Evolutionary conservation across 2,113 vertebrate genomes (phyloP), one percentile per base, ranked within the genome.

Genomic region (Bufo gargarizans): DNA sequence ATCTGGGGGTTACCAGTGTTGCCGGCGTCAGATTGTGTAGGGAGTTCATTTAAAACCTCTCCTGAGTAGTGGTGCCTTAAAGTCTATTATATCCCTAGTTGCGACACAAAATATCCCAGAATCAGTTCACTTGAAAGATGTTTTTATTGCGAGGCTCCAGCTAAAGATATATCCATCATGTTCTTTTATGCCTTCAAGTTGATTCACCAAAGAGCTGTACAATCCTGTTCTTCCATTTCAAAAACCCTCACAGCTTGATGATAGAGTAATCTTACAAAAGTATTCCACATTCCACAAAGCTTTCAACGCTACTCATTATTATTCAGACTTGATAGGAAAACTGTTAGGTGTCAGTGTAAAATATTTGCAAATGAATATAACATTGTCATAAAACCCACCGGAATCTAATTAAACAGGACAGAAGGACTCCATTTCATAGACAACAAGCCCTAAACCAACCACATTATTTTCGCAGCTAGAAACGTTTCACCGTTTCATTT

Each of bases 361-460:
- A 65, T 76, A 86, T 86, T 86, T 86, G 33, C 85, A 65, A 86
- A 65, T 65, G 85, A 65, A 77, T 77, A 76, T 59, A 61, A 86
- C 45, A 84, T 84, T 45, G 82, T 74, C 74, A 63, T 63, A 78
- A 86, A 86, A 22, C 19, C 19, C 56, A 78, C 16, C 14, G 47
- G 58, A 86, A 86, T 13, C 65, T 78, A 86, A 77, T 86, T 78
- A 86, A 78, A 86, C 49, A 9, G 74, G 47, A 67, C 56, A 78
- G 33, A 7, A 86, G 17, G 63, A 43, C 33, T 63, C 59, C 3
- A 19, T 82, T 82, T 82, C 19, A 59, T 17, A 80, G 20, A 16
- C 17, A 47, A 19, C 59, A 65, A 55, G 14, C 3, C 8, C 10
- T 16, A 81, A 47, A 82, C 17, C 43, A 82, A 43, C 7, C 45